Evolutionary conservation across 2,888 invertebrate genomes (phyloP), one percentile per base, ranked within the genome.

Genomic region (Phlogophora meticulosa): DNA sequence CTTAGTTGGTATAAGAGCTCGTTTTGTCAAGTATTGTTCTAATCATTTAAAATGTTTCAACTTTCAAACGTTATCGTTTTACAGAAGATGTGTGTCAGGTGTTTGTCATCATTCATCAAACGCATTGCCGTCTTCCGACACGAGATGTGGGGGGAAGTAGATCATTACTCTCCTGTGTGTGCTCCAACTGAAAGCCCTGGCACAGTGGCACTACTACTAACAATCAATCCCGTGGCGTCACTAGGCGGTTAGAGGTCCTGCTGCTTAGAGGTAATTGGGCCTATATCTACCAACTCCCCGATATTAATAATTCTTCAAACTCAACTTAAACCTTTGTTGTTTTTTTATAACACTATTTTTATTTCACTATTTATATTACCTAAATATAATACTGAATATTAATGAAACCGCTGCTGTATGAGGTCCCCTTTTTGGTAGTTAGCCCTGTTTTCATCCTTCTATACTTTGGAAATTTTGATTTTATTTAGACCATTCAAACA

Each of bases 141-240:
- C 62, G 28, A 17, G 15, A 11, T 24, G 7, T 36, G 24, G 28
- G 63, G 28, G 62, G 42, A 67, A 49, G 49, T 72, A 72, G 36
- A 49, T 72, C 22, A 67, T 72, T 48, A 42, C 13, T n/a, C n/a
- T n/a, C n/a, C n/a, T n/a, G n/a, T n/a, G 28, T 17, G 61, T 28
- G 24, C 24, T 17, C 71, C 2, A 10, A 34, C 17, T 34, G 17
- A 20, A 24, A 46, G 20, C 13, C n/a, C 1, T 28, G 34, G 32
- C 17, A 32, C 32, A 58, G 34, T 28, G 34, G 32, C 17, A 32
- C 32, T 70, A 34, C 1, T 48, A 72, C 15, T 17, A 57, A 15
- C 7, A 22, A 40, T n/a, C 9, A 45, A 17, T 46, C 17, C 10
- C 9, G 28, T n/a, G n/a, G 5, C 5, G 40, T 10, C 42, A 20